Base-by-base conservation (phyloP, 1,140 invertebrate species). In the Diabrotica undecimpunctata region DNA sequence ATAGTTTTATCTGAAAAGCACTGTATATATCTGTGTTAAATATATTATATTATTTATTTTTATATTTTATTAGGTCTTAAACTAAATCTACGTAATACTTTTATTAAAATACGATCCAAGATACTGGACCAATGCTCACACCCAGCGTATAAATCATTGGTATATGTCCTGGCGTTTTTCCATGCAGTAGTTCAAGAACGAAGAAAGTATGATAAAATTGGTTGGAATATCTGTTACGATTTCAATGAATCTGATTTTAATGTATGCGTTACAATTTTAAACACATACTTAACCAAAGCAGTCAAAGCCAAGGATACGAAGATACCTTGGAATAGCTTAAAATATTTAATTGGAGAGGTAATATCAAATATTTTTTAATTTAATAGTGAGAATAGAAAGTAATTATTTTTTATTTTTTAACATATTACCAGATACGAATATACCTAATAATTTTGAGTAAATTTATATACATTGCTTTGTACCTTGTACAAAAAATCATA, bases 191-290 rank as follows among this genome's bases (percentile, higher is more conserved):
- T 96, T 10, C 90, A 92, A 81, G 94, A 96, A 78, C 85, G 94
- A 54, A 85, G 92, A 71, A 95, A 94, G 78, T 96, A 95, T 75
- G 91, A 90, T 71, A 96, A 96, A 81, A 91, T 95, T 62, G 94
- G 94, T 2, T 96, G 94, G 94, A 97, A 96, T 75, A 92, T 96
- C 64, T 85, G 84, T 52, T 96, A 96, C 75, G 93, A 96, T 81
- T 96, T 96, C 77, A 95, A 93, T 74, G 92, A 95, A 79, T 91
- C 91, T 0, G 94, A 97, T 81, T 96, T 95, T 75, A 86, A 88
- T 62, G 92, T 95, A 11, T 94, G 91, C 77, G 86, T 89, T 64
- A 85, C 88, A 74, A 95, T 96, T 64, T 78, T 96, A 37, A 85
- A 90, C 55, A 92, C 88, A 6, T 96, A 95, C 79, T 80, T 95